Evolutionary conservation across 2,113 vertebrate species (phyloP), one percentile per base, ranked within the genome.

Genomic region (Arizona elegans): DNA sequence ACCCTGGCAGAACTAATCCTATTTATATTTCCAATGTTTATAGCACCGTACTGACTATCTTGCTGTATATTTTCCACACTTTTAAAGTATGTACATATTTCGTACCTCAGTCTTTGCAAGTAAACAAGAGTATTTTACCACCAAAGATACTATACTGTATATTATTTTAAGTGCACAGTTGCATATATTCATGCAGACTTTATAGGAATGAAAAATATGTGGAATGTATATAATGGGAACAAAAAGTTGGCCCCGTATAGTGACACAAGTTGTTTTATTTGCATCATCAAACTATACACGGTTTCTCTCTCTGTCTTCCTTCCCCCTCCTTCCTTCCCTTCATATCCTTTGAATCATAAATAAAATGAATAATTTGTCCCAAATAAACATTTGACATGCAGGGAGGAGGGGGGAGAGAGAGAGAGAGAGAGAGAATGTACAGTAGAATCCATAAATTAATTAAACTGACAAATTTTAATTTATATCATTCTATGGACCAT

Each of bases 171-270:
- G 95, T 97, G 96, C 94, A 96, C 92, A 93, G 26, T 86, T 96
- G 93, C 93, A 59, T 33, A 93, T 33, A 90, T 5, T 94, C 93
- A 92, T 88, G 95, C 0, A 10, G 92, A 96, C 93, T 90, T 95
- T 96, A 94, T 97, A 96, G 95, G 94, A 97, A 97, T 95, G 93
- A 95, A 93, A 95, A 90, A 94, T 92, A 95, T 96, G 95, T 97
- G 70, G 96, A 96, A 94, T 95, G 94, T 97, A 94, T 94, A 96
- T 88, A 88, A 89, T 95, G 94, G 96, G 94, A 94, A 96, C 92
- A 93, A 89, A 96, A 96, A 92, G 88, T 94, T 93, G 9, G 89
- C 87, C 87, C 94, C 93, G 92, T 85, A 93, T 94, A 95, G 95
- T 91, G 95, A 55, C 15, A 95, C 87, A 92, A 58, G 87, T 47